Base-by-base conservation (phyloP, 2,888 invertebrate species). In the Lasiommata megera region DNA sequence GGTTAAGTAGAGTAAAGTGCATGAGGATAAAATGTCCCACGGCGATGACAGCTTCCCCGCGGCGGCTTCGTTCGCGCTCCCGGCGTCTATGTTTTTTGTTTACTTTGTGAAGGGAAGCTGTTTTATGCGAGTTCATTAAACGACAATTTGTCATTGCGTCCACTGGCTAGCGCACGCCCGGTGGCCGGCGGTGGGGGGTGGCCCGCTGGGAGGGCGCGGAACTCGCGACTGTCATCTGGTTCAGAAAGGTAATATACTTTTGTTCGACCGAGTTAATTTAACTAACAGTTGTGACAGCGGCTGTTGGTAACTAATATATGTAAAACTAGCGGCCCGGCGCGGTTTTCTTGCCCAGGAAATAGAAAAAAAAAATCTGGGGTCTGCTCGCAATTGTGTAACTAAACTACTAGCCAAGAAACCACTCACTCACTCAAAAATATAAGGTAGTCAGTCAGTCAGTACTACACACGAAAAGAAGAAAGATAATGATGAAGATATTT, bases 101-200 rank as follows among this genome's bases (percentile, higher is more conserved):
- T 1, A 47, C 34, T 53, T 48, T 48, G 12, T 8, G 36, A 36
- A 31, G 18, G 48, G 37, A 46, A 28, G 46, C 14, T 16, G 36
- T 52, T 57, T 57, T 56, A 51, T 54, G 62, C 56, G 54, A 34
- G 52, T 54, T 62, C 62, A 62, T 62, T 43, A 52, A 56, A 48
- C 43, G 43, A 38, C 47, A 60, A 62, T 62, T 62, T 60, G 56
- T 62, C 62, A 62, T 48, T 43, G 17, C 11, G 57, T 57, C 54
- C 37, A 62, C 54, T 48, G 28, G 41, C 11, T 54, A 47, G 40
- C 56, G 46, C 50, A 12, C 43, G 18, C 36, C 43, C 44, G 18
- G 17, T 18, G 12, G 23, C 14, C 5, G 38, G 50, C 9, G 37
- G 28, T 3, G 23, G 28, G 28, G 28, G 28, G 36, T 18, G 18